Conservation (phyloP, 2,113 vertebrate species). For the Colius striatus region DNA sequence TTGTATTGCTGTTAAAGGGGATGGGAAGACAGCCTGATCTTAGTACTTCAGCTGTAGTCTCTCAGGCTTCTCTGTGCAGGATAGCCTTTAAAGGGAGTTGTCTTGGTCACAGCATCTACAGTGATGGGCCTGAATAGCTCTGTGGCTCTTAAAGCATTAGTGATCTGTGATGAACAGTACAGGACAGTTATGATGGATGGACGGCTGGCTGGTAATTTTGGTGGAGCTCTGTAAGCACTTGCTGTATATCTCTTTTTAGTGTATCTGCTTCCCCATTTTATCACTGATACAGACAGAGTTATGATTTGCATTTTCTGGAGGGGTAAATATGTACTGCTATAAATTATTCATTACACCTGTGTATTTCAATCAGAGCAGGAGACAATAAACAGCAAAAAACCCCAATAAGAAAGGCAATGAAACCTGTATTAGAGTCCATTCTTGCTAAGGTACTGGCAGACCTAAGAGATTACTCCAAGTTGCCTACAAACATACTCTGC, state of each 20-base stretch:
- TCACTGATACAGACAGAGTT: background rate
- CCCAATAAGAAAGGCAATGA: background rate
- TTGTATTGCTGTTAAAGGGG: background rate
- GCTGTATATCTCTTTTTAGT: slow-evolving; percentile 12
- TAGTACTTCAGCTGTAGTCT: background rate
- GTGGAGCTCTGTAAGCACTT: slow-evolving; percentile 1
- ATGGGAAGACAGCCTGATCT: background rate
- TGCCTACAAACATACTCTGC: background rate
- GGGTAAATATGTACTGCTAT: background rate
- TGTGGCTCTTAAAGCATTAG: background rate
- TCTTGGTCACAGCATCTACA: background rate
- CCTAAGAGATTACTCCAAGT: background rate
- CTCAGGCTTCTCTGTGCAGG: background rate
- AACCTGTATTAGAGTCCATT: background rate
- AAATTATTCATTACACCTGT: slow-evolving; percentile 49
- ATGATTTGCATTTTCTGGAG: slow-evolving; percentile 47
- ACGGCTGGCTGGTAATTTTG: background rate
- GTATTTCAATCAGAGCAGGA: slow-evolving; percentile 15
- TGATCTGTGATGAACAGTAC: background rate
- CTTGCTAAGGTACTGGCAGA: background rate
- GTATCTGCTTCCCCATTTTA: slow-evolving; percentile 2
- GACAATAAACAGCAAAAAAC: slow-evolving; percentile 10
- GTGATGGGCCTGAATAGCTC: background rate
- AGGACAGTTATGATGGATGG: background rate
- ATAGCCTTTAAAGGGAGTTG: background rate